These are phyloP conservation scores for Umimayanthus chanpuru DNA, from an alignment of 92 coral and sea anemone species.

Conservation along the genomic window DNA sequence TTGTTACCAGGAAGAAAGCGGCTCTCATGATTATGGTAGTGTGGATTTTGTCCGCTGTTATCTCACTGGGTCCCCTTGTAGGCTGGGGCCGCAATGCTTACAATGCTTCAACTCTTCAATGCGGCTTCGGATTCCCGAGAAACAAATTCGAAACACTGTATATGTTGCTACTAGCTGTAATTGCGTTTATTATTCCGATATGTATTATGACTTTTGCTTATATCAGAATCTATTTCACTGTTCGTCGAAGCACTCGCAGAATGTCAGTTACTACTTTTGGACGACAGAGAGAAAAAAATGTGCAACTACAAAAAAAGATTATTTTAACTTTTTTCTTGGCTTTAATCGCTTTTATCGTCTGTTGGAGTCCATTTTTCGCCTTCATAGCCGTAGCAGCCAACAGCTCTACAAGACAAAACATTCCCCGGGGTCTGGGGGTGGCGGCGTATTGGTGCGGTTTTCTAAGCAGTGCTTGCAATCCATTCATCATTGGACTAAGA, in stretches of 20 bases:
- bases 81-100: conserved; percentile 84
- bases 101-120: conserved; percentile 80
- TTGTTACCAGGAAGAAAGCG: conserved; percentile 77
- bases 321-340: conserved; percentile 83
- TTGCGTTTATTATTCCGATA: conserved; percentile 72
- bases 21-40: conserved; percentile 57
- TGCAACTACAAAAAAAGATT: conserved; percentile 59
- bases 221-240: conserved; percentile 59
- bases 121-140: conserved; percentile 80
- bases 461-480: conserved; percentile 80
- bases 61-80: conserved; percentile 76
- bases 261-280: conserved; percentile 67
- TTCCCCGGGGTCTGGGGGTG: conserved; percentile 81
- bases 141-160: conserved; percentile 61
- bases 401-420: conserved; percentile 56
- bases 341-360: conserved; percentile 70
- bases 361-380: conserved; percentile 84
- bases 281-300: conserved; percentile 46
- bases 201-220: conserved; percentile 73
- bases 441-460: conserved; percentile 89
- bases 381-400: conserved; percentile 75
- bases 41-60: conserved; percentile 67
- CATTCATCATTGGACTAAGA: conserved; percentile 84
- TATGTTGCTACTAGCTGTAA: conserved; percentile 62
- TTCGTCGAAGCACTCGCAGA: conserved; percentile 69